A percentile compares a stretch with the other conserved stretches of the same genome.
phyloP scores from a whole-genome alignment of 2,113 vertebrate species.

The Origma solitaria region DNA sequence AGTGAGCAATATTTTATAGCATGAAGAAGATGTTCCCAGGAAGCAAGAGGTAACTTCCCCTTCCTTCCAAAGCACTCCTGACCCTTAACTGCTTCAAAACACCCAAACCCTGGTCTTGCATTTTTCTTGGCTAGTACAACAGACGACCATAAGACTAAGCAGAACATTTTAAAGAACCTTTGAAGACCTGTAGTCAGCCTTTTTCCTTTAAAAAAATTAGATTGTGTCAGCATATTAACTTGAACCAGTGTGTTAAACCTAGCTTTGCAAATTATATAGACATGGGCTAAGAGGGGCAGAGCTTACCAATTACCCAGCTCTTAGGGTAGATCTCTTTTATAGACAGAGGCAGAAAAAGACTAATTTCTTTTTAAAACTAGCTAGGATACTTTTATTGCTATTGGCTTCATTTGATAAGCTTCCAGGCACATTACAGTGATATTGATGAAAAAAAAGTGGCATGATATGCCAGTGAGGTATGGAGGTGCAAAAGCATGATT shows the following conservation, averaged over 20 bases:
- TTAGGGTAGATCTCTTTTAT: background rate
- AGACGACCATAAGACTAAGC: background rate
- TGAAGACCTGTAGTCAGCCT: background rate
- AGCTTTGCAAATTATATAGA: background rate
- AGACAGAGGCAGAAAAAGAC: background rate
- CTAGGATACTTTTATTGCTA: background rate
- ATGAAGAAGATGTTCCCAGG: background rate
- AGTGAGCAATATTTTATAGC: background rate
- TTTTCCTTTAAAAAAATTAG: slow-evolving; percentile 10
- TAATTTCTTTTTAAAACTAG: background rate
- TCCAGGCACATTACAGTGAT: background rate
- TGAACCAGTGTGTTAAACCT: background rate
- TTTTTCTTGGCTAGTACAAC: background rate
- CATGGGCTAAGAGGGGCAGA: background rate
- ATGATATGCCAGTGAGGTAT: background rate
- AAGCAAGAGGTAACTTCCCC: background rate
- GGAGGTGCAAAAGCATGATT: background rate
- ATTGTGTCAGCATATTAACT: background rate
- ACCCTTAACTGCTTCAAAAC: background rate
- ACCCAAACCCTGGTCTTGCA: background rate
- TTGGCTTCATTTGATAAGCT: background rate
- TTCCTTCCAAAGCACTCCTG: background rate
- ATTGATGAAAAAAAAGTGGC: background rate
- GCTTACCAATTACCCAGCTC: background rate
- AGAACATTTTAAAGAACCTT: background rate